Evolutionary conservation across 2,797 vertebrate species (phyloP).

Genomic region (Phrynocephalus vlangalii): DNA sequence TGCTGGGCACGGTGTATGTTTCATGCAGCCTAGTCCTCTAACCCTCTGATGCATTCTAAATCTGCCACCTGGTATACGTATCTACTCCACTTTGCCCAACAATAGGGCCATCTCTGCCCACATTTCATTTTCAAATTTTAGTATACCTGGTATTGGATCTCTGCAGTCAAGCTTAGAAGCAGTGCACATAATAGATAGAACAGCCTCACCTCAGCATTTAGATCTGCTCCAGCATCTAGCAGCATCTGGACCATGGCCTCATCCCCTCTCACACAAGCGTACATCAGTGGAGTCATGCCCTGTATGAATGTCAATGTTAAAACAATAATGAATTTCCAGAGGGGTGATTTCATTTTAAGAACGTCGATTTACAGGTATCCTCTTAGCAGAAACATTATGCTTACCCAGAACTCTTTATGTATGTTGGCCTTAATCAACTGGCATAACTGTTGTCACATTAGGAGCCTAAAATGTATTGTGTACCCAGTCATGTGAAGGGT

Average conservation of each 20-base stretch:
- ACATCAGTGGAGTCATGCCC: conserved; percentile 99
- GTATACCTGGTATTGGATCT: neutral
- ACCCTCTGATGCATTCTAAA: neutral
- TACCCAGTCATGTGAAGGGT: too few species aligned
- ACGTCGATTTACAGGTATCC: conserved; percentile 48
- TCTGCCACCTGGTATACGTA: too few species aligned
- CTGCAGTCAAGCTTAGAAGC: neutral
- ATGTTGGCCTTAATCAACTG: too few species aligned
- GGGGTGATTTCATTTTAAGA: conserved; percentile 29
- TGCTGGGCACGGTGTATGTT: neutral
- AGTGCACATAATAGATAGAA: conserved; percentile 61
- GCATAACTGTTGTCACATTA: too few species aligned
- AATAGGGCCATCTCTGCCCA: neutral
- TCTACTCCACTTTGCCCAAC: neutral
- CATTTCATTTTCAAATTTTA: conserved; percentile 17
- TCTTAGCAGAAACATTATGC: conserved; percentile 52
- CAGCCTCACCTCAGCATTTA: conserved; percentile 94
- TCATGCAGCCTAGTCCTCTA: neutral
- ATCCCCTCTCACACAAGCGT: conserved; percentile 95
- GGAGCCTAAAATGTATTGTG: too few species aligned
- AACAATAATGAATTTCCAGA: conserved; percentile 65
- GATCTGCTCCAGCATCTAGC: conserved; percentile 95
- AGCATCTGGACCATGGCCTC: conserved; percentile 99
- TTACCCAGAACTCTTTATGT: conserved; percentile 40
- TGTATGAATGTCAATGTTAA: conserved; percentile 70